phyloP scores from a whole-genome alignment of 2,888 invertebrate species.

The Polylopha cassiicola region DNA sequence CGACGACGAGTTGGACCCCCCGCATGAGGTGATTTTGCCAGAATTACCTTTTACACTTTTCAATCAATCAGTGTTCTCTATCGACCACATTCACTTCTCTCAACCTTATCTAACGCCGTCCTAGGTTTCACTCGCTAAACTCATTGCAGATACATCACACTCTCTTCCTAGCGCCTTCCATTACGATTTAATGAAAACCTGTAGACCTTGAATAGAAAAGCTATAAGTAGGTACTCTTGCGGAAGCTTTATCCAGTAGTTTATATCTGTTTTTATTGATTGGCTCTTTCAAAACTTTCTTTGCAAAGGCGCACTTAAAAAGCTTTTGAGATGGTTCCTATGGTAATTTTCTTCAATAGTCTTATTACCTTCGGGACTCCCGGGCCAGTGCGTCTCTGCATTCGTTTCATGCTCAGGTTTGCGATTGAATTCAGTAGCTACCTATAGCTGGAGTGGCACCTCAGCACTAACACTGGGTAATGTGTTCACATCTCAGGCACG shows the following conservation, averaged over 20 bases:
- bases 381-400: conserved; percentile 26
- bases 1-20: conserved; percentile 67
- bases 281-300: conserved; percentile 23
- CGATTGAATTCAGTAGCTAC: conserved; percentile 13
- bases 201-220: conserved; percentile 16
- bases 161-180: conserved; percentile 25
- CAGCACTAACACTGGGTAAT: conserved; percentile 47
- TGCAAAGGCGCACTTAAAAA: conserved; percentile 30
- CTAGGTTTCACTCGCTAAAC: conserved; percentile 60
- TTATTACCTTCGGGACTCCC: background rate
- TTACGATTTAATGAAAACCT: conserved; percentile 10
- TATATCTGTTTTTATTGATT: conserved; percentile 8
- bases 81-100: conserved; percentile 63
- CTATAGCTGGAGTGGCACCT: conserved; percentile 55
- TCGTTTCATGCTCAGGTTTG: conserved; percentile 18
- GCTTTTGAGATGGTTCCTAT: conserved; percentile 5
- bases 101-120: conserved; percentile 55
- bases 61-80: conserved; percentile 29
- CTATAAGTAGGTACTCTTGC: conserved; percentile 17
- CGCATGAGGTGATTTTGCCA: conserved; percentile 77
- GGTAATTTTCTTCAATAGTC: conserved; percentile 1
- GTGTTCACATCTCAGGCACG: conserved; percentile 58
- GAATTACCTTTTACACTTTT: conserved; percentile 70
- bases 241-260: conserved; percentile 6
- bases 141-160: conserved; percentile 35